Base-by-base conservation (phyloP, 2,113 vertebrate species). In the Pyrgilauda ruficollis region DNA sequence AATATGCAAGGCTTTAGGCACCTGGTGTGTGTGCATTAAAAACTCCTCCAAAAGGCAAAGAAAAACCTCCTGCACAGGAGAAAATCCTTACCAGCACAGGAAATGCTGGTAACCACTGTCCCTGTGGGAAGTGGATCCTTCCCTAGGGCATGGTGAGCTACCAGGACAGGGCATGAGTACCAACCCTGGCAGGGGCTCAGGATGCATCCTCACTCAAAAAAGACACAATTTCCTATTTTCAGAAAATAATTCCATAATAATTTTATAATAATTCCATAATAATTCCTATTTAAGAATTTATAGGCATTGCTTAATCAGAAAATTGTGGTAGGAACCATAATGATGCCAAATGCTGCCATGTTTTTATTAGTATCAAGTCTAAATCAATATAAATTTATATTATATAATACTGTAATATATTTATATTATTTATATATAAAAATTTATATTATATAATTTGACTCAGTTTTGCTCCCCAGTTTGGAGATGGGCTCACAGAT, bases 231-330 rank as follows among this genome's bases (percentile, higher is more conserved):
- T 5, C 18, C 24, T 11, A 5, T 35, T 23, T 78, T 17, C 2
- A 3, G 15, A 12, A 4, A 46, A 43, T 43, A 43, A 43, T 14
- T 13, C 14, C 41, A 43, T 13, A 43, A 43, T 43, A 43, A 43
- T 43, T 13, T 13, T 13, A 43, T 13, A 43, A 43, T 43, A 43
- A 43, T 43, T 43, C 41, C 41, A 43, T 13, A 43, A 43, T 20
- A 47, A 47, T 47, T 22, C 46, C 46, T 11, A 2, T 11, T 50
- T 75, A 63, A 41, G 50, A 55, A 24, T 8, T 10, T 75, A 24
- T 20, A 76, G 26, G 15, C 2, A 1, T 39, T 0, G 0, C 7
- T 81, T 33, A 33, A 59, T 44, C 20, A 44, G 11, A 41, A 84
- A 59, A 70, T 3, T 26, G 21, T 39, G 37, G 16, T n/a, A 43